Base-by-base conservation (phyloP, 2,113 vertebrate genomes). In the Recurvirostra avosetta region DNA sequence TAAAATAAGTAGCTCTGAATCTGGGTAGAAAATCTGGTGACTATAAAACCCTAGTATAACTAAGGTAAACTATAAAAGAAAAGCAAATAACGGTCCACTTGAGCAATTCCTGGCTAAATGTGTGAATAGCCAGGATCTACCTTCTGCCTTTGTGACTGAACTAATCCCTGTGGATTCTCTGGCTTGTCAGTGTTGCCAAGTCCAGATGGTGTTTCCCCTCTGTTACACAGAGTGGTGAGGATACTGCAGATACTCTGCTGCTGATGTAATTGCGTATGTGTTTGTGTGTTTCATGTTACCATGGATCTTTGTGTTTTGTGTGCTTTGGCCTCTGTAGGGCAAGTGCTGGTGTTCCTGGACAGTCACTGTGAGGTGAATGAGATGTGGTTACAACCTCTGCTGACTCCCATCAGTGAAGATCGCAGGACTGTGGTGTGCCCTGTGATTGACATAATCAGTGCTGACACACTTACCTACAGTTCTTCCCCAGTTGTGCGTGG, bases 361-460 rank as follows among this genome's bases (percentile, higher is more conserved):
- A 99, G 99, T 93, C 99, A 99, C 98, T 99, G 99, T 10, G 99
- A 99, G 94, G 99, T 99, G 90, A 99, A 99, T 2, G 96, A 98
- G 94, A 95, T 97, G 83, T 99, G 99, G 99, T 68, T 99, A 68
- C 99, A 99, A 90, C 99, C 99, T 2, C 96, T 99, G 92, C 97
- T 99, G 94, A 93, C 98, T 0, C 97, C 98, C 25, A 98, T 99
- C 95, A 96, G 70, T 52, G 97, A 97, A 84, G 98, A 99, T 81
- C 97, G 27, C 8, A 98, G 62, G 50, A 98, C 98, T 0, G 99
- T 99, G 36, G 99, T 99, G 90, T 99, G 99, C 87, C 99, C 99
- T 0, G 99, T 99, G 77, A 99, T 99, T 6, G 99, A 99, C 97
- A 99, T 99, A 96, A 99, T 99, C 98, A 99, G 99, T 0, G 99